These are phyloP conservation scores for Leptinotarsa haldemani DNA, from an alignment of 2,888 invertebrate species.

Conservation along the genomic window DNA sequence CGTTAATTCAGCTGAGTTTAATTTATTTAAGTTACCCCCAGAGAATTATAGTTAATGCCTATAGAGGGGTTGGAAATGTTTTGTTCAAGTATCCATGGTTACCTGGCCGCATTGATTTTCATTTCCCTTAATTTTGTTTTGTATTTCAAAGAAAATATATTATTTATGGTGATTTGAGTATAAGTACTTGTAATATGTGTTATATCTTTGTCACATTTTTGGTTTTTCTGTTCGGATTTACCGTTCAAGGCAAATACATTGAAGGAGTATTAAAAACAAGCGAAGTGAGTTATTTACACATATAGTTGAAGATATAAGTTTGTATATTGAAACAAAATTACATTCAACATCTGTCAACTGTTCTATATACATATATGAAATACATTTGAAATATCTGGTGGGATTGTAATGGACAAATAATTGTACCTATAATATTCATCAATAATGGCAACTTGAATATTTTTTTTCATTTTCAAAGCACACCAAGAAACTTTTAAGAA, in stretches of 20 bases:
- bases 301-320: background rate
- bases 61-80: background rate
- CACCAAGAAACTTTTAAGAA: too few species aligned
- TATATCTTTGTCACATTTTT: constrained; percentile 23
- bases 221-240: constrained; percentile 8
- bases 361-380: too few species aligned
- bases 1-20: too few species aligned
- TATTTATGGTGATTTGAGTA: background rate
- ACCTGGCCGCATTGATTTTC: constrained; percentile 1
- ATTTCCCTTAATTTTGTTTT: background rate
- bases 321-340: background rate
- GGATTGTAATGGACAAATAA: too few species aligned
- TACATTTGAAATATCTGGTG: too few species aligned
- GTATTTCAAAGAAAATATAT: background rate
- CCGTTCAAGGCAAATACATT: constrained; percentile 68
- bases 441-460: too few species aligned
- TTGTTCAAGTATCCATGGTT: background rate
- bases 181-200: constrained; percentile 13
- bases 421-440: too few species aligned
- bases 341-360: too few species aligned
- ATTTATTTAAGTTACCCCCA: too few species aligned
- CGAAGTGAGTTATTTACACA: constrained; percentile 65
- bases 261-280: constrained; percentile 74
- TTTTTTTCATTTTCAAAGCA: too few species aligned
- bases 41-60: too few species aligned